A percentile compares a stretch with the other conserved stretches of the same genome.
These are phyloP conservation scores for Anguilla anguilla DNA, from an alignment of 2,797 vertebrate genomes.

Conservation along the genomic window DNA sequence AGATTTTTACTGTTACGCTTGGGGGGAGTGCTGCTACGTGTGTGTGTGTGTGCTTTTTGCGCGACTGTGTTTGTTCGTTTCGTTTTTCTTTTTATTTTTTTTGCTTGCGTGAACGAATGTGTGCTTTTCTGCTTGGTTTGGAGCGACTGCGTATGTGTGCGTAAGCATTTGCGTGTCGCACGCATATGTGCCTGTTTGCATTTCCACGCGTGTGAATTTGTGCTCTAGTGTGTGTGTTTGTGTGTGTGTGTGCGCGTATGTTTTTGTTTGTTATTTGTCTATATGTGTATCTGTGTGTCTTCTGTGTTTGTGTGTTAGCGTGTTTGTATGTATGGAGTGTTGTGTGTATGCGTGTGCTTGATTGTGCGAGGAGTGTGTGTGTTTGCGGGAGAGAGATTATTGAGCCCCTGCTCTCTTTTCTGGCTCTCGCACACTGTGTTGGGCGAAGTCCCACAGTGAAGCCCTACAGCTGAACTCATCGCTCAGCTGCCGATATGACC, in stretches of 20 bases:
- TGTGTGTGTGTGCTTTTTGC: background rate
- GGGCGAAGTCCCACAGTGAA: too few species aligned
- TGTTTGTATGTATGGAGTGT: background rate
- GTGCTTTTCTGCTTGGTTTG: background rate
- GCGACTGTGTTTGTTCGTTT: background rate
- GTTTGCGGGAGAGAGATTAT: background rate
- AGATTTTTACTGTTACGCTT: background rate
- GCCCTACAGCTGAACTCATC: conserved; percentile 69
- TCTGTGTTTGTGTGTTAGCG: background rate
- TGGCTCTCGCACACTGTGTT: too few species aligned
- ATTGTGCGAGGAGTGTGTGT: background rate
- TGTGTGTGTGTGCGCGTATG: background rate
- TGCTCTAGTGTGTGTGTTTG: background rate
- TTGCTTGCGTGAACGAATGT: background rate
- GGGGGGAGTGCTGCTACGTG: background rate
- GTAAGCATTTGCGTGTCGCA: background rate
- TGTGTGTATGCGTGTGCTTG: too few species aligned
- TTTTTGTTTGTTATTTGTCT: background rate
- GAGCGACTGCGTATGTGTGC: background rate
- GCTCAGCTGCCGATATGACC: conserved; percentile 72
- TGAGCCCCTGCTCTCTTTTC: background rate
- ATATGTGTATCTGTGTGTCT: background rate
- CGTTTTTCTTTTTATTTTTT: background rate
- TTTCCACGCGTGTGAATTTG: conserved; percentile 62
- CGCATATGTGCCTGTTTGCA: conserved; percentile 23